Conservation (phyloP, 37 sponge, comb jelly and placozoan species). For the Diacarnus erythraeanus region DNA sequence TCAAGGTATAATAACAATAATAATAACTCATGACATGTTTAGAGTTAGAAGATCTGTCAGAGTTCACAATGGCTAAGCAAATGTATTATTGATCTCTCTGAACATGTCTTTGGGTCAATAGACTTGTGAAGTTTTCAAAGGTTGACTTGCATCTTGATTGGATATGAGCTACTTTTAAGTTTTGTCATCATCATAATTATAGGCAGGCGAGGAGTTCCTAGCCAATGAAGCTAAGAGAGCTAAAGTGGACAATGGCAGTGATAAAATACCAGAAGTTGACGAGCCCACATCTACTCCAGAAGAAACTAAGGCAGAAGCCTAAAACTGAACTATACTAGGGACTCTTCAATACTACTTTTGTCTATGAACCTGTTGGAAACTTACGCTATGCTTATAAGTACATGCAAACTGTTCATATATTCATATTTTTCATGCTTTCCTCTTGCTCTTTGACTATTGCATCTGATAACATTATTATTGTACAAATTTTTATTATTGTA, state of each 20-base stretch:
- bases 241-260: slow-evolving; percentile 19
- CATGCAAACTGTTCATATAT: not conserved
- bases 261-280: slow-evolving; percentile 26
- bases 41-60: too few relatives aligned
- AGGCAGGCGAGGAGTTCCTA: slow-evolving; percentile 77
- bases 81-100: too few relatives aligned
- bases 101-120: too few relatives aligned
- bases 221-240: slow-evolving; percentile 45
- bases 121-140: too few relatives aligned
- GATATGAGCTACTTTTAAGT: too few relatives aligned
- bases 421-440: not conserved
- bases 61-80: too few relatives aligned
- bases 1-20: too few relatives aligned
- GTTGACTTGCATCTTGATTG: too few relatives aligned
- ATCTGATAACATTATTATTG: too few relatives aligned
- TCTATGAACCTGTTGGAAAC: not conserved
- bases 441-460: too few relatives aligned
- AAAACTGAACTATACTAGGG: not conserved
- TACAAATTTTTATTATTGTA: not conserved
- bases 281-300: slow-evolving; percentile 5
- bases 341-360: not conserved
- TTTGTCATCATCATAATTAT: too few relatives aligned
- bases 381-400: not conserved
- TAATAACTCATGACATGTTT: too few relatives aligned
- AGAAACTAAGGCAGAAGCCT: slow-evolving; percentile 30